Evolutionary conservation across 1,140 invertebrate species (phyloP).

Genomic region (Nixonia krombeini): DNA sequence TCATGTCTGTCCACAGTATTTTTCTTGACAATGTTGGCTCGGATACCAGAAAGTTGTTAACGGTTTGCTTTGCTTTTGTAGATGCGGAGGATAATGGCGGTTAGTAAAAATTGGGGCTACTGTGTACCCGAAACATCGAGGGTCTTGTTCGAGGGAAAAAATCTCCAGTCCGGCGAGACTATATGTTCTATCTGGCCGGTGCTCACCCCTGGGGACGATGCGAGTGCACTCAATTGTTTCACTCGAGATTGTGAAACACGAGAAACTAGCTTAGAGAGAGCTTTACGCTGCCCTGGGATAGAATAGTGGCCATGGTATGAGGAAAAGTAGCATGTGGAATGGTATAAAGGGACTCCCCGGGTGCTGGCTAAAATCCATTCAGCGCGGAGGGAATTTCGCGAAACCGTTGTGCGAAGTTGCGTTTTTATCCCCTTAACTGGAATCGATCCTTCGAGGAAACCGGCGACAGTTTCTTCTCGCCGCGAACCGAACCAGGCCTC

Average conservation of each 20-base stretch:
- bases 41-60: too few relatives aligned
- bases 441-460: conserved; percentile 47
- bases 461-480: conserved; percentile 7
- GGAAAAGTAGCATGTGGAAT: conserved; percentile 28
- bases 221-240: conserved; percentile 62
- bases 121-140: too few relatives aligned
- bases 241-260: conserved; percentile 62
- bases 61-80: too few relatives aligned
- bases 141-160: background rate
- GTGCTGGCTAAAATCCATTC: conserved; percentile 47
- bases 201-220: conserved; percentile 42
- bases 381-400: conserved; percentile 35
- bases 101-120: too few relatives aligned
- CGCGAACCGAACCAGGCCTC: background rate
- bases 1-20: too few relatives aligned
- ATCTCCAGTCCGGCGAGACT: background rate
- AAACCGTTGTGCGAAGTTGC: conserved; percentile 15
- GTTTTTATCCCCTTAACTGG: conserved; percentile 37
- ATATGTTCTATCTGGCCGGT: conserved; percentile 1
- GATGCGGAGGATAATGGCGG: too few relatives aligned
- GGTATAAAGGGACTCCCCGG: conserved; percentile 22
- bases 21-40: too few relatives aligned
- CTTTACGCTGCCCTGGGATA: conserved; percentile 42
- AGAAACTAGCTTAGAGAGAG: conserved; percentile 58
- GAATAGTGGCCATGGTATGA: conserved; percentile 19